A percentile compares a stretch with the other conserved stretches of the same genome.
Evolutionary conservation across 2,797 vertebrate species (phyloP).

Genomic region (Acanthurus tractus): DNA sequence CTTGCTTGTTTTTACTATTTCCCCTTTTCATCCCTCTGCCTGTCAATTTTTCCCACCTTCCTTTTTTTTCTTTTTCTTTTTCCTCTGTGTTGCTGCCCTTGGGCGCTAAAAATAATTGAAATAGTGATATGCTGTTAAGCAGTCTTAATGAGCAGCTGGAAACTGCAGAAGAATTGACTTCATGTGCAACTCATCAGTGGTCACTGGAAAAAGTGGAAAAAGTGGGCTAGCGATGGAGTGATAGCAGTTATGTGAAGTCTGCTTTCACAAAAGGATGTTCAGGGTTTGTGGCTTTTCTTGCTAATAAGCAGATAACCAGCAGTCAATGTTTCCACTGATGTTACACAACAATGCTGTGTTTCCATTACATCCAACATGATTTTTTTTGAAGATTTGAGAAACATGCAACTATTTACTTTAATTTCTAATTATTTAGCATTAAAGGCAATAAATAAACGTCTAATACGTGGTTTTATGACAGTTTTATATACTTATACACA

Average conservation of each 20-base stretch:
- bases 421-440: not conserved
- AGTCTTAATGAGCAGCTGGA: slow-evolving; percentile 72
- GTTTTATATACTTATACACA: not conserved
- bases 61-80: not conserved
- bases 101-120: slow-evolving; percentile 74
- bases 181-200: slow-evolving; percentile 50
- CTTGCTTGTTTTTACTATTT: not conserved
- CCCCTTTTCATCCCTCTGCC: slow-evolving; percentile 18
- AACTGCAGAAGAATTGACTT: slow-evolving; percentile 49
- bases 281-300: slow-evolving; percentile 3
- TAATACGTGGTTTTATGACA: not conserved
- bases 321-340: slow-evolving; percentile 25
- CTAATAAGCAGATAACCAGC: slow-evolving; percentile 17
- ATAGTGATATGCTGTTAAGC: slow-evolving; percentile 68
- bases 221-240: slow-evolving; percentile 41
- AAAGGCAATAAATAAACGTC: not conserved
- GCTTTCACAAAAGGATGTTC: slow-evolving; percentile 29
- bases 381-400: not conserved
- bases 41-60: not conserved
- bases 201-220: slow-evolving; percentile 56
- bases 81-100: slow-evolving; percentile 46
- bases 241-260: slow-evolving; percentile 28
- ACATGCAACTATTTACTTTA: not conserved
- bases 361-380: not conserved
- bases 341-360: not conserved